phyloP scores from a whole-genome alignment of 2,113 vertebrate genomes.

The Lepus americanus region DNA sequence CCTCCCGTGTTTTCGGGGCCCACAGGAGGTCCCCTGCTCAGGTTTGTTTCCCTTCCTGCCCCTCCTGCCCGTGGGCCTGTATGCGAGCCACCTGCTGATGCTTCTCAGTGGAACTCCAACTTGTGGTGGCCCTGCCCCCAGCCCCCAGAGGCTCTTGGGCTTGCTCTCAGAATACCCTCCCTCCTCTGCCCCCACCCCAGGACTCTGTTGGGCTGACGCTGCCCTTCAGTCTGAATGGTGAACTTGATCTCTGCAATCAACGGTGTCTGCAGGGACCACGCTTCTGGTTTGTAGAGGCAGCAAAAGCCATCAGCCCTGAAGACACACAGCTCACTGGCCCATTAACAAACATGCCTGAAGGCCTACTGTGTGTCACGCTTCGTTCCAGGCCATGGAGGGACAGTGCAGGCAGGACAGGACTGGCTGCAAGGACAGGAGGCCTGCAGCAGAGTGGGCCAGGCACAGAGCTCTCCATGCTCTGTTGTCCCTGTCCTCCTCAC shows the following conservation, averaged over 20 bases:
- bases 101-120: not conserved
- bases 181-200: not conserved
- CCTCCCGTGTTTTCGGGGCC: not conserved
- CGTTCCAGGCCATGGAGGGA: no score
- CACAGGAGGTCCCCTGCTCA: not conserved
- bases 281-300: not conserved
- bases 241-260: not conserved
- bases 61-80: not conserved
- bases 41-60: fast-evolving
- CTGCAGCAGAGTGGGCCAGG: fast-evolving
- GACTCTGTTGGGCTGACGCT: not conserved
- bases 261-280: no score
- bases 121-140: not conserved
- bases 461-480: not conserved
- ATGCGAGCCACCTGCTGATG: fast-evolving
- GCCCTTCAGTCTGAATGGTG: not conserved
- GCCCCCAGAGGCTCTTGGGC: not conserved
- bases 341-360: fast-evolving
- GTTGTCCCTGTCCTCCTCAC: not conserved
- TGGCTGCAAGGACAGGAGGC: fast-evolving
- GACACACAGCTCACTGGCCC: not conserved
- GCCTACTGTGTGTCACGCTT: not conserved
- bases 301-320: not conserved
- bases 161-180: not conserved
- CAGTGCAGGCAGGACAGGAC: not conserved